Base-by-base conservation (phyloP, 2,888 invertebrate genomes). In the Caenorhabditis japonica region DNA sequence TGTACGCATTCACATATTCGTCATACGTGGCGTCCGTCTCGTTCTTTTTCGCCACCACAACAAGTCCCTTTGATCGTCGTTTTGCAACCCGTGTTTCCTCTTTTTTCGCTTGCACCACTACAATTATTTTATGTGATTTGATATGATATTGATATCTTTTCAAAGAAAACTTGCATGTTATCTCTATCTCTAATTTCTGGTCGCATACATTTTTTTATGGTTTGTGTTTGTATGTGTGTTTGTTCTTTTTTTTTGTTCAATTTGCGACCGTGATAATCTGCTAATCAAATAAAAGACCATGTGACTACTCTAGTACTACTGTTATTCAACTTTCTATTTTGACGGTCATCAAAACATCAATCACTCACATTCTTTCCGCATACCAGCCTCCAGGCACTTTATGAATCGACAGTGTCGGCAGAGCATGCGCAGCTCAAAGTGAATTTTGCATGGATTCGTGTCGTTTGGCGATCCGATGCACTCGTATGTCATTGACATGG, bases 401-500 rank as follows among this genome's bases (percentile, higher is more conserved):
- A 72, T 53, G 55, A 74, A 80, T 17, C 80, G 68, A 53, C 80
- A 80, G 21, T 75, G 76, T 23, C 80, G 55, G 43, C 80, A 80
- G 38, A 80, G 59, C 80, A 80, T 80, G 17, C 80, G 61, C 8
- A 80, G 75, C 36, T 80, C 80, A 17, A 36, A 66, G 19, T 73
- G 64, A 15, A 76, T 73, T 21, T 56, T 73, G 30, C 73, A 73
- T 13, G 60, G 47, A 5, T 13, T 39, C 36, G 33, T 15, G 15
- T 73, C 56, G 34, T 55, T 49, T 33, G 46, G 51, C 2, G 66
- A 59, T n/a, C 74, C 75, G 33, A 77, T 66, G 51, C 81, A 81
- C 44, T 79, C 71, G 72, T 81, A 81, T n/a, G 71, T 69, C 79
- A 81, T 81, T 44, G 68, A 64, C 79, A 79, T 79, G 19, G 81